Base-by-base conservation (phyloP, 2,888 invertebrate species). In the Chesias legatella region DNA sequence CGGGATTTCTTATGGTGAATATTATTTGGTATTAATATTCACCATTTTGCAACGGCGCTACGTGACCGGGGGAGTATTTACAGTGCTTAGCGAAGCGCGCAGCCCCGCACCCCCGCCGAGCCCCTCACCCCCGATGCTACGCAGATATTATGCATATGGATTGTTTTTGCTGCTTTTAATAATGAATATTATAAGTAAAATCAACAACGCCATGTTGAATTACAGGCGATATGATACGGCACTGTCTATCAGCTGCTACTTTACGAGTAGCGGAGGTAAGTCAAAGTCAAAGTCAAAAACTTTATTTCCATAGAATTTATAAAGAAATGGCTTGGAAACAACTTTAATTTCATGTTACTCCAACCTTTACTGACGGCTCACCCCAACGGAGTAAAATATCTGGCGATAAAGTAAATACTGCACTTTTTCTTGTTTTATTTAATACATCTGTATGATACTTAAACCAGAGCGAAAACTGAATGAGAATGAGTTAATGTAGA, bases 1-100 rank as follows among this genome's bases (percentile, higher is more conserved):
- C 48, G 53, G 58, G 61, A 67, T 71, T 73, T 73, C 67, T 76
- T 75, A 48, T 46, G 53, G 64, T 56, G 62, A 72, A 78, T 76
- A 76, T 75, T 74, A 77, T 79, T 78, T 76, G 56, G 62, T 77
- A 77, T 84, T 78, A 84, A 84, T 84, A 85, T 86, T 83, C 78
- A 86, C 79, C 82, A 81, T 80, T 79, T 80, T 79, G 76, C 75
- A 73, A 67, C 62, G 60, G 67, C 62, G 64, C 63, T 77, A 83
- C 83, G 83, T 85, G 83, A 78, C 82, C 70, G 70, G 70, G 78
- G 68, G 71, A 73, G 72, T 82, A 80, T 85, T 83, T 79, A 79
- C 79, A 77, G 75, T 81, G 79, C 82, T 84, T 79, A 83, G 77
- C 73, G 72, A 68, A 69, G 74, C 77, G 76, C 65, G 69, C 70